Conservation (phyloP, 1,140 invertebrate genomes). For the Achatina immaculata region DNA sequence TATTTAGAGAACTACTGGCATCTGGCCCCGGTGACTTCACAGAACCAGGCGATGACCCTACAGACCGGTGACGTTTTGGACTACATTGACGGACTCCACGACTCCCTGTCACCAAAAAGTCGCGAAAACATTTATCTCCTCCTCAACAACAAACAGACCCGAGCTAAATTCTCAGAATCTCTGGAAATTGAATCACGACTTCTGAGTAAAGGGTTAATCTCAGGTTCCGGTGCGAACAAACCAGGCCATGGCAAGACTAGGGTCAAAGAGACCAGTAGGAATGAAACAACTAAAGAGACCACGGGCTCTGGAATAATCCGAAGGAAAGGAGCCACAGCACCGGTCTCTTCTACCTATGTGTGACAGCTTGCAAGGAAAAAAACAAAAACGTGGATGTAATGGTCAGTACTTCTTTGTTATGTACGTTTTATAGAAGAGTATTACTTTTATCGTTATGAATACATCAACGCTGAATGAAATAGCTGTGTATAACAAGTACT, state of each 20-base stretch:
- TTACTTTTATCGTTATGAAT: no score
- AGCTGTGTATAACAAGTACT: no score
- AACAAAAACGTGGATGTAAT: neutral
- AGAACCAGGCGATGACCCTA: conserved; percentile 6
- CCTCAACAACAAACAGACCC: conserved; percentile 38
- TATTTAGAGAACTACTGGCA: conserved; percentile 42
- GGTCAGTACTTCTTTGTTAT: neutral
- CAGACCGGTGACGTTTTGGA: conserved; percentile 38
- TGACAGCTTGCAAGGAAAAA: neutral
- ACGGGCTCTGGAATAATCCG: neutral
- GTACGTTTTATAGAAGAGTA: no score
- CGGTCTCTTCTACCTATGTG: conserved; percentile 33
- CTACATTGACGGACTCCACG: conserved; percentile 43
- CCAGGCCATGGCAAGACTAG: neutral
- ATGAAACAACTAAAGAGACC: neutral
- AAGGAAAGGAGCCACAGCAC: conserved; percentile 12
- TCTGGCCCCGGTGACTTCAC: conserved; percentile 19
- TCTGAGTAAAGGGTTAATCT: conserved; percentile 38
- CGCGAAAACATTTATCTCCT: conserved; percentile 42
- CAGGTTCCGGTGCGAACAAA: neutral
- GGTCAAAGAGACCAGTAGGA: neutral
- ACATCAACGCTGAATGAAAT: no score
- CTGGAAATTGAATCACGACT: conserved; percentile 42
- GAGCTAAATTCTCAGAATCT: conserved; percentile 46
- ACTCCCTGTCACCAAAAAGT: conserved; percentile 35